Evolutionary conservation across 2,113 vertebrate genomes (phyloP), one percentile per base, ranked within the genome.

Genomic region (Notiomystis cincta): DNA sequence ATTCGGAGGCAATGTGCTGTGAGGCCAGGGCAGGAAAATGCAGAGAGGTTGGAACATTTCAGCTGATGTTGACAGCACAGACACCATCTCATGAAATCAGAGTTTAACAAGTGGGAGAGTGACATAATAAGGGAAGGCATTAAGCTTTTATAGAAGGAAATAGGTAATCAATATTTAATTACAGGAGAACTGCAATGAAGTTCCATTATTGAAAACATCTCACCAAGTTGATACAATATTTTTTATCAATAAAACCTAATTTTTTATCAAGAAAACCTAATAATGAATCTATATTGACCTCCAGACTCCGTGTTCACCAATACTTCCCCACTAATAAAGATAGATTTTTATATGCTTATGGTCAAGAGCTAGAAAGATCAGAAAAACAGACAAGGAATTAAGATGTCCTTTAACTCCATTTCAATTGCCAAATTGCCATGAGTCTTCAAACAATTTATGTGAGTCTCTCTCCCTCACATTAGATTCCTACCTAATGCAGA

Each of bases 251-350:
- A n/a, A n/a, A n/a, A n/a, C n/a, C n/a, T n/a, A n/a, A n/a, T n/a
- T n/a, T n/a, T n/a, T n/a, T n/a, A n/a, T n/a, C n/a, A 71, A 90
- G 27, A 78, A 92, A 96, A 90, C 31, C n/a, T 82, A 93, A 87
- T 83, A 92, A 86, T 15, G 91, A 51, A 84, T 48, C 28, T 81
- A 53, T 4, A 6, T 12, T 90, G 66, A 78, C 35, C 56, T 92
- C 56, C n/a, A 84, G 28, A 50, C 51, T 78, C 73, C 57, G 45
- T 27, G 22, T 65, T 44, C 66, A 80, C 44, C 51, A 61, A 24
- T 80, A 79, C 21, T 81, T 89, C 21, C n/a, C 23, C 42, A 18
- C 61, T 87, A 78, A 94, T 76, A 90, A 25, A 90, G 56, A 48
- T 0, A 80, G 90, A 81, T 60, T 62, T 66, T 73, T 58, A 92